Conservation (phyloP, 2,113 vertebrate genomes). For the Microcebus lehilahytsara region DNA sequence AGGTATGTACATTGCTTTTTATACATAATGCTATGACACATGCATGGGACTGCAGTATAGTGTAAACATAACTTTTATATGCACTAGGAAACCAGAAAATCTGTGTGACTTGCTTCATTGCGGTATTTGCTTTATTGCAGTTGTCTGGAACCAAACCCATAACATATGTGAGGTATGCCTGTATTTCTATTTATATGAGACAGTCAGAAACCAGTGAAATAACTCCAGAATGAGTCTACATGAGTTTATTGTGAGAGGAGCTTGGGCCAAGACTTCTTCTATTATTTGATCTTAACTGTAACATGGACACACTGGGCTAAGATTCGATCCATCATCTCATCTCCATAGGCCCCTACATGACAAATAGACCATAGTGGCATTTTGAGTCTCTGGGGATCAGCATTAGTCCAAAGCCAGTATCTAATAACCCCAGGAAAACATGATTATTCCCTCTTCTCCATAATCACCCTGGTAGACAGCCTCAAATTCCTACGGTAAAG, state of each 20-base stretch:
- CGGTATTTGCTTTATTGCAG: no score
- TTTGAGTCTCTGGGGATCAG: background rate
- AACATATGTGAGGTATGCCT: background rate
- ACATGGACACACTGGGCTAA: background rate
- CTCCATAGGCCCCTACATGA: background rate
- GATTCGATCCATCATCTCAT: background rate
- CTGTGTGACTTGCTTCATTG: no score
- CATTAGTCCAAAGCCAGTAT: background rate
- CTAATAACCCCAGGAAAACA: background rate
- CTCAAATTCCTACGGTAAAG: background rate
- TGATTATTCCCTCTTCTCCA: background rate
- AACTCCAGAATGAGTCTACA: background rate
- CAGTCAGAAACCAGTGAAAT: background rate
- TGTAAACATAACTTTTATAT: no score
- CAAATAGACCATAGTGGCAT: background rate
- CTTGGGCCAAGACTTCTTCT: background rate
- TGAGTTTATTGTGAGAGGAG: background rate
- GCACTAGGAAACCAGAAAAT: no score
- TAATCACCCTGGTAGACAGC: background rate
- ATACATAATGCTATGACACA: no score
- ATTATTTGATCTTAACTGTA: background rate
- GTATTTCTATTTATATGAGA: background rate
- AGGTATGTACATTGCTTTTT: no score
- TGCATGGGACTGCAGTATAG: no score
- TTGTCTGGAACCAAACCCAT: background rate